phyloP scores from a whole-genome alignment of 2,888 invertebrate genomes.

The Leucoptera coffeella region DNA sequence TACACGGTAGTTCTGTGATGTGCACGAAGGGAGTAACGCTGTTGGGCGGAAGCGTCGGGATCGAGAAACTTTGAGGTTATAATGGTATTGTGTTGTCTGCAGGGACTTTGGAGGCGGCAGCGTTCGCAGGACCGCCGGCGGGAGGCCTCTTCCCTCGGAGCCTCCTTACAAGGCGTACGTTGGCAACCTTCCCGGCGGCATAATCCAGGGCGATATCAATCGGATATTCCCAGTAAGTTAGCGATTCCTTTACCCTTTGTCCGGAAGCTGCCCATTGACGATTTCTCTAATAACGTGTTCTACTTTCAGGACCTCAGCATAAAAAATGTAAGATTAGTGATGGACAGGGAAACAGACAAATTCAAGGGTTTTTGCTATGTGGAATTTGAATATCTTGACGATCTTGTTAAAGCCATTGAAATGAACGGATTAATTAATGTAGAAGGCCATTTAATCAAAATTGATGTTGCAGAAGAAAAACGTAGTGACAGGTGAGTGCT shows the following conservation, averaged over 20 bases:
- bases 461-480: slow-evolving; percentile 82
- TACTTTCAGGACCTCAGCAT: slow-evolving; percentile 53
- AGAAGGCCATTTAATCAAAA: slow-evolving; percentile 69
- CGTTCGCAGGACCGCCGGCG: slow-evolving; percentile 56
- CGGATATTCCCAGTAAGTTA: slow-evolving; percentile 59
- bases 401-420: slow-evolving; percentile 73
- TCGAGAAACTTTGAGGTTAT: slow-evolving; percentile 44
- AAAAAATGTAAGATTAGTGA: slow-evolving; percentile 85
- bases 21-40: no score
- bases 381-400: slow-evolving; percentile 80
- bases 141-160: slow-evolving; percentile 79
- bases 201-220: slow-evolving; percentile 92
- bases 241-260: not conserved
- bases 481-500: slow-evolving; percentile 58
- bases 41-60: no score
- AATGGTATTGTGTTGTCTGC: slow-evolving; percentile 32
- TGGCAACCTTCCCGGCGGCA: slow-evolving; percentile 83
- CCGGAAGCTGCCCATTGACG: no score
- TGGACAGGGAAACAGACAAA: slow-evolving; percentile 90
- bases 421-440: slow-evolving; percentile 74
- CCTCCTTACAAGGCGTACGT: slow-evolving; percentile 91
- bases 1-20: no score
- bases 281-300: no score
- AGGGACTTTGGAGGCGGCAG: slow-evolving; percentile 40
- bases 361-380: slow-evolving; percentile 98